Evolutionary conservation across 2,888 invertebrate species (phyloP).

Genomic region (Trichopoda pennipes): DNA sequence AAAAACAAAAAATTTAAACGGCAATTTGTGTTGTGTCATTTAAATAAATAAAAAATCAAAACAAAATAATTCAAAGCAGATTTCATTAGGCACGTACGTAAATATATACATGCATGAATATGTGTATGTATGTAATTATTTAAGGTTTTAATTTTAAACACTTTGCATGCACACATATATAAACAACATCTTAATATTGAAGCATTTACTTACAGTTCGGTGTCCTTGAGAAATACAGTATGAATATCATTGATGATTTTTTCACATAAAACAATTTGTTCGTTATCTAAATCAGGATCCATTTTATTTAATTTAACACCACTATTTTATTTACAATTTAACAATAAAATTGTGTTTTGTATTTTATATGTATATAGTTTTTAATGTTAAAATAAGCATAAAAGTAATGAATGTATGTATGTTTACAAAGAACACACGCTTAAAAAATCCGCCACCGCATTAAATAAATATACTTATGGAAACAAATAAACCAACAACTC

Average conservation of each 20-base stretch:
- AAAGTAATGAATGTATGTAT: neutral
- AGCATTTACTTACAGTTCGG: conserved; percentile 86
- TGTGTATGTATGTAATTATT: neutral
- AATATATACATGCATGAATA: too few species aligned
- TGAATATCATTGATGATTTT: conserved; percentile 90
- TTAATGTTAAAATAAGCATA: conserved; percentile 23
- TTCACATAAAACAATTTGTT: conserved; percentile 88
- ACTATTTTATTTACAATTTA: neutral
- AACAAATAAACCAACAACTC: conserved; percentile 21
- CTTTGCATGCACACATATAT: neutral
- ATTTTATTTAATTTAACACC: conserved; percentile 19
- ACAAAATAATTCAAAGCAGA: neutral
- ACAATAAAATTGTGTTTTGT: neutral
- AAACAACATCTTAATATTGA: neutral
- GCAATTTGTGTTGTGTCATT: neutral
- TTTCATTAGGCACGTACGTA: neutral
- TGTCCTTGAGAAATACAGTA: conserved; percentile 87
- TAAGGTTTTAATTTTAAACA: neutral
- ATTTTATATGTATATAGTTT: neutral
- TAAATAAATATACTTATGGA: neutral
- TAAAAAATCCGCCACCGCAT: conserved; percentile 30
- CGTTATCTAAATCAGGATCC: conserved; percentile 79
- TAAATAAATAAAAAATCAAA: neutral
- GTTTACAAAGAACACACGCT: conserved; percentile 21
- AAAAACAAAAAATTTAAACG: neutral